These are phyloP conservation scores for Montipora sp. DNA, from an alignment of 64 coral and sea anemone species.

Conservation along the genomic window DNA sequence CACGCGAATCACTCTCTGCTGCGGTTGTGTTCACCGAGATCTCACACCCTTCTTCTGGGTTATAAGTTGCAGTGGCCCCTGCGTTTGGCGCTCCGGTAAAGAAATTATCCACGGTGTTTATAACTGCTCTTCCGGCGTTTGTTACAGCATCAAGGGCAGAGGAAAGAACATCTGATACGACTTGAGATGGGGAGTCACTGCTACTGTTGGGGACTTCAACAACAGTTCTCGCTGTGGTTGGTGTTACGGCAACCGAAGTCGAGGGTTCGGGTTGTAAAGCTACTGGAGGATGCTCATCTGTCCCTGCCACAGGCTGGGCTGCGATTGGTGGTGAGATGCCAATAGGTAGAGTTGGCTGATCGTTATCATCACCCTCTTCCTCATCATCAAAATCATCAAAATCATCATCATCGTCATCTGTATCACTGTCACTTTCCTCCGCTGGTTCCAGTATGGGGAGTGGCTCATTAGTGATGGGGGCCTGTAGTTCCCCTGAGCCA, in stretches of 20 bases:
- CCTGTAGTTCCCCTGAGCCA: neutral
- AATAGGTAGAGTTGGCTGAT: neutral
- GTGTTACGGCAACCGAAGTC: neutral
- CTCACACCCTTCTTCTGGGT: slow-evolving; percentile 60
- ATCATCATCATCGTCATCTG: neutral
- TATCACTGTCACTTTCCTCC: neutral
- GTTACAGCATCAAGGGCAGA: slow-evolving; percentile 70
- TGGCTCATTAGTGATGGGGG: neutral
- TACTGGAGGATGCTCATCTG: slow-evolving; percentile 10
- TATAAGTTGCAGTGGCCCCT: slow-evolving; percentile 47
- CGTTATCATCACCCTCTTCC: neutral
- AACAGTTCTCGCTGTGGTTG: neutral
- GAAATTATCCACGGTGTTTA: slow-evolving; percentile 65
- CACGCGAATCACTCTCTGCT: neutral
- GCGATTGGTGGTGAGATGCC: slow-evolving; percentile 16
- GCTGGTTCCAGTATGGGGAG: neutral
- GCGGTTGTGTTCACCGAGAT: slow-evolving; percentile 10
- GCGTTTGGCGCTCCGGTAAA: neutral
- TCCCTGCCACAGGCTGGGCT: neutral
- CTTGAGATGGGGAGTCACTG: slow-evolving; percentile 38
- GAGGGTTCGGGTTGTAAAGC: slow-evolving; percentile 33
- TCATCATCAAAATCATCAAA: neutral
- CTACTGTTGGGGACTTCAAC: neutral
- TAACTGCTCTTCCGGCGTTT: slow-evolving; percentile 64
- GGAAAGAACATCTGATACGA: slow-evolving; percentile 75